Evolutionary conservation across 1,140 invertebrate genomes (phyloP).

Genomic region (Pogonomyrmex barbatus): DNA sequence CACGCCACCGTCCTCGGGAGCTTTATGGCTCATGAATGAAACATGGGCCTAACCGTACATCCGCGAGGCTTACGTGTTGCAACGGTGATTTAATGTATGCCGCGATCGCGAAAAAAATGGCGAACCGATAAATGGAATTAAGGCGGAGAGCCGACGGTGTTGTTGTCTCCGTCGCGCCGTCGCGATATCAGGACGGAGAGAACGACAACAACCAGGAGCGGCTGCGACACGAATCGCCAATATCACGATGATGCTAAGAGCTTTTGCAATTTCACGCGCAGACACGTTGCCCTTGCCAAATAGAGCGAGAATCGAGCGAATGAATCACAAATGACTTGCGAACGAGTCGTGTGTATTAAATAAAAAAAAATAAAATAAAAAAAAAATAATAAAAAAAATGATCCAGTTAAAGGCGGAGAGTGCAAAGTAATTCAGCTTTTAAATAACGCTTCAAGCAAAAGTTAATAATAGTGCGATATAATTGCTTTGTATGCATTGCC

Average conservation of each 20-base stretch:
- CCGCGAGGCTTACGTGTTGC: slow-evolving; percentile 78
- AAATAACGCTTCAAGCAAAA: not conserved
- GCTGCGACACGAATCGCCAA: slow-evolving; percentile 31
- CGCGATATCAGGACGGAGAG: slow-evolving; percentile 50
- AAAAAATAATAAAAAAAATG: not conserved
- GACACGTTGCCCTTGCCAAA: slow-evolving; percentile 19
- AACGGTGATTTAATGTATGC: slow-evolving; percentile 78
- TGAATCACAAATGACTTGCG: slow-evolving; percentile 35
- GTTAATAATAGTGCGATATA: not conserved
- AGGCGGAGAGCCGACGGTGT: slow-evolving; percentile 62
- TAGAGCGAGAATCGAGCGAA: slow-evolving; percentile 9
- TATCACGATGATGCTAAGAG: slow-evolving; percentile 49
- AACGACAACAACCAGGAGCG: slow-evolving; percentile 18
- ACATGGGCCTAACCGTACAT: slow-evolving; percentile 80
- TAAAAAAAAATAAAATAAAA: not conserved
- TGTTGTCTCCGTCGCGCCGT: slow-evolving; percentile 58
- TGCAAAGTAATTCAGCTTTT: not conserved
- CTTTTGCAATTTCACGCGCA: slow-evolving; percentile 54
- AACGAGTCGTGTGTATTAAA: not conserved
- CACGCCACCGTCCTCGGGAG: slow-evolving; percentile 69
- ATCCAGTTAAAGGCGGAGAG: not conserved
- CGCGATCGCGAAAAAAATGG: slow-evolving; percentile 78
- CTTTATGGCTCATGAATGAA: slow-evolving; percentile 85
- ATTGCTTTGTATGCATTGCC: not conserved
- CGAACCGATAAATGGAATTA: slow-evolving; percentile 79